Evolutionary conservation across 2,797 vertebrate genomes (phyloP).

Genomic region (Coregonus ussuriensis): DNA sequence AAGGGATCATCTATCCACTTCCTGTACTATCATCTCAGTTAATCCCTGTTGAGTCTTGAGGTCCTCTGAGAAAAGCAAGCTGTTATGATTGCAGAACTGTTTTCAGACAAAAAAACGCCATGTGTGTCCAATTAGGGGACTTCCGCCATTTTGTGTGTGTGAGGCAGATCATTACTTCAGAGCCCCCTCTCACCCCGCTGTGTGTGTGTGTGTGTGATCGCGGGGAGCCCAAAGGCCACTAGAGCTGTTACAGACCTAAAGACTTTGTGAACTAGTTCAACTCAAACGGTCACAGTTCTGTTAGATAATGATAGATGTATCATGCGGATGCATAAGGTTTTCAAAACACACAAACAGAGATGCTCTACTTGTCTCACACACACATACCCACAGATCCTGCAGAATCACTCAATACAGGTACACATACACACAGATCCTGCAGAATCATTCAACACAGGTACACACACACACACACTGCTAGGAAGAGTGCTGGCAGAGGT

Average conservation of each 20-base stretch:
- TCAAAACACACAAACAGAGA: not conserved
- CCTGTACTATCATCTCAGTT: constrained; percentile 8
- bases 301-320: not conserved
- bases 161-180: constrained; percentile 47
- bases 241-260: not conserved
- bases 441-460: too few species aligned
- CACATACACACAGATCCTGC: too few species aligned
- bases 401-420: too few species aligned
- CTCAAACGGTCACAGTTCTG: not conserved
- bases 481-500: not conserved
- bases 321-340: too few species aligned
- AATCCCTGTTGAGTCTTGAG: constrained; percentile 23
- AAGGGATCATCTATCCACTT: constrained; percentile 29
- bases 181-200: constrained; percentile 13
- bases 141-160: constrained; percentile 45
- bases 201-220: constrained; percentile 1
- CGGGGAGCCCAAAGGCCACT: not conserved
- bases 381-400: too few species aligned
- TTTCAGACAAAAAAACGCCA: constrained; percentile 56
- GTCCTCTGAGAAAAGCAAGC: constrained; percentile 25
- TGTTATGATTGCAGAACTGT: constrained; percentile 32
- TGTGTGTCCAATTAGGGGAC: constrained; percentile 51
- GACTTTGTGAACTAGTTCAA: not conserved
- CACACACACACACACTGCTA: too few species aligned
- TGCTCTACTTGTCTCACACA: not conserved